A percentile compares a stretch with the other conserved stretches of the same genome.
These are phyloP conservation scores for Trogon surrucura DNA, from an alignment of 2,113 vertebrate species.

Conservation along the genomic window DNA sequence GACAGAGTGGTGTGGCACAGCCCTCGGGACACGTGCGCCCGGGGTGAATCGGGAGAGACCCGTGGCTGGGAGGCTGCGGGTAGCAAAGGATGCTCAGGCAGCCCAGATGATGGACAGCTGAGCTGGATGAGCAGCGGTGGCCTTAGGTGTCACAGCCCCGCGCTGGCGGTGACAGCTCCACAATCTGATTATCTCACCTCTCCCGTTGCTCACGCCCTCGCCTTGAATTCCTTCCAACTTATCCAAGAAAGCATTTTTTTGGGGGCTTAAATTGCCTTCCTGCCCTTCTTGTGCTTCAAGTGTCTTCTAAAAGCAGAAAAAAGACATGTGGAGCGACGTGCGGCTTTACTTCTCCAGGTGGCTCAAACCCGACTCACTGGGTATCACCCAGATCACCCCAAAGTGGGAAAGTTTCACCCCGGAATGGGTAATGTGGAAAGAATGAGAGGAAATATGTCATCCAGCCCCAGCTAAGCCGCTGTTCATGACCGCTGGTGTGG, in stretches of 20 bases:
- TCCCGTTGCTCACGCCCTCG: not conserved
- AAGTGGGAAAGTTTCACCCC: not conserved
- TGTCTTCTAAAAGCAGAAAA: not conserved
- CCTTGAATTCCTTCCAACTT: not conserved
- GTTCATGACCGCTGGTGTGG: accelerated
- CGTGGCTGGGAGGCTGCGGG: accelerated
- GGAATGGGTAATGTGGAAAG: not conserved
- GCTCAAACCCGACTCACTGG: not conserved
- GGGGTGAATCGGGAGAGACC: not conserved
- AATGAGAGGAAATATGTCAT: not conserved
- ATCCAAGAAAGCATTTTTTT: not conserved
- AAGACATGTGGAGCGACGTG: accelerated
- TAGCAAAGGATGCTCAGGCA: not conserved
- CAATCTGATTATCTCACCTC: not conserved
- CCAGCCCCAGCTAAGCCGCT: not conserved
- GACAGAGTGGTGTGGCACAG: accelerated
- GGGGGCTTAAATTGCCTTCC: not conserved
- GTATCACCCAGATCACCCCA: not conserved
- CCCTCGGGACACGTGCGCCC: accelerated
- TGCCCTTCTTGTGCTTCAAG: not conserved
- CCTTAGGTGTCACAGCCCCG: not conserved
- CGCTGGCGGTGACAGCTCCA: not conserved
- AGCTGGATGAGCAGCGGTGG: not conserved
- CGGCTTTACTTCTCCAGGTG: not conserved
- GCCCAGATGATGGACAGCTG: too few relatives aligned